phyloP scores from a whole-genome alignment of 2,888 invertebrate genomes.

The Petrolisthes manimaculis region DNA sequence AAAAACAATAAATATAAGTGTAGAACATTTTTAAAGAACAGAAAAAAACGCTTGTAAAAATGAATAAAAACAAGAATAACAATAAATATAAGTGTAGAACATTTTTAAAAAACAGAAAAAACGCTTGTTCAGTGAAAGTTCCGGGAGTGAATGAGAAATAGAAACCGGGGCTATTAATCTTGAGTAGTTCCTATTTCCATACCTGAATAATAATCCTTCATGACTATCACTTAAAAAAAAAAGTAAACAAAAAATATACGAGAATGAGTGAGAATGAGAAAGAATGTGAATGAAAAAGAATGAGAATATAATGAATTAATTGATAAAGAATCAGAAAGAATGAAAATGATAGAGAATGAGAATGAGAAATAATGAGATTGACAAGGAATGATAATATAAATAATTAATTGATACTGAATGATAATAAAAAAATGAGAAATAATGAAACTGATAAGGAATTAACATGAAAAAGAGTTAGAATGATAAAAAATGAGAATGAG shows the following conservation, averaged over 20 bases:
- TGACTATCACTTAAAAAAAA: not conserved
- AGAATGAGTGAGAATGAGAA: not conserved
- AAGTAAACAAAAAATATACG: not conserved
- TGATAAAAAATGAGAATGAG: slow-evolving; percentile 3
- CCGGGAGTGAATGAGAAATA: too few relatives aligned
- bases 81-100: too few relatives aligned
- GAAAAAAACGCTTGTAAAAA: too few relatives aligned
- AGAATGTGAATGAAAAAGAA: not conserved
- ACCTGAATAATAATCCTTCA: too few relatives aligned
- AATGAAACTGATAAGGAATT: not conserved
- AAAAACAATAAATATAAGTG: too few relatives aligned
- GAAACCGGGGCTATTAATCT: too few relatives aligned
- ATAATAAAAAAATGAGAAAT: not conserved
- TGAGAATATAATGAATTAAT: not conserved
- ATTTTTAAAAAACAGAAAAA: too few relatives aligned
- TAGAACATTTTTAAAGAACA: too few relatives aligned
- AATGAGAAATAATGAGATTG: not conserved
- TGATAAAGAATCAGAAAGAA: not conserved
- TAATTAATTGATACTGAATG: too few relatives aligned
- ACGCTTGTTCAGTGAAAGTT: too few relatives aligned
- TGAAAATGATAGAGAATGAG: not conserved
- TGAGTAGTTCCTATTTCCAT: too few relatives aligned
- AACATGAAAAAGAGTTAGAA: not conserved
- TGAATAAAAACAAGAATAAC: too few relatives aligned
- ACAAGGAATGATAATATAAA: not conserved